Base-by-base conservation (phyloP, 2,113 vertebrate genomes). In the Tragelaphus scriptus region DNA sequence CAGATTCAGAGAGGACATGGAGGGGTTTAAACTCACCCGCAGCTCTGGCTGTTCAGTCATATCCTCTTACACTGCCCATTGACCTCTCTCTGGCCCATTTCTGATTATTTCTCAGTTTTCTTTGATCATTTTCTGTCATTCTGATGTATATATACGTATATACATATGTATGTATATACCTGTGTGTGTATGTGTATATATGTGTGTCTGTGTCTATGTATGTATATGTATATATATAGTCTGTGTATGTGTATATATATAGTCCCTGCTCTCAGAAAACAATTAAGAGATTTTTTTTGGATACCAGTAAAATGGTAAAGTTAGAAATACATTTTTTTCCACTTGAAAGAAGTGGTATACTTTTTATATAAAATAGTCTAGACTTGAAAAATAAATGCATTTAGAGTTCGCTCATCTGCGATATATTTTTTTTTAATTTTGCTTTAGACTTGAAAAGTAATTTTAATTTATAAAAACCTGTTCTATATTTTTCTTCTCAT, bases 1-100 rank as follows among this genome's bases (percentile, higher is more conserved):
- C 51, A 16, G 75, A 21, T 1, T 6, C 68, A 8, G 80, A 25
- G 2, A 3, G 3, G 10, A 49, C 16, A 0, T 1, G 36, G 25
- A 30, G 8, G 15, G 4, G 28, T 11, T 26, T 8, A 11, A 16
- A 0, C 53, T 61, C 30, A 9, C 11, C 7, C 2, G 0, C 2
- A 2, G 30, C 88, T 28, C 14, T 2, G 0, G 19, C 32, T 25
- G 21, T 26, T 30, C 17, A 4, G 32, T 36, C 47, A 1, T 1
- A 25, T 19, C 44, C 59, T n/a, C 4, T 61, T 19, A 21, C 5
- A 2, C 40, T 26, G 26, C n/a, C 59, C 1, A 0, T 6, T 19
- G 16, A 8, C 25, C 44, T 47, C 90, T 32, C 10, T 53, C 80
- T 15, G 53, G 58, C 51, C 36, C 8, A 0, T 63, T 53, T 81